These are phyloP conservation scores for Sebastes schlegelii DNA, from an alignment of 2,113 vertebrate genomes.

Conservation along the genomic window DNA sequence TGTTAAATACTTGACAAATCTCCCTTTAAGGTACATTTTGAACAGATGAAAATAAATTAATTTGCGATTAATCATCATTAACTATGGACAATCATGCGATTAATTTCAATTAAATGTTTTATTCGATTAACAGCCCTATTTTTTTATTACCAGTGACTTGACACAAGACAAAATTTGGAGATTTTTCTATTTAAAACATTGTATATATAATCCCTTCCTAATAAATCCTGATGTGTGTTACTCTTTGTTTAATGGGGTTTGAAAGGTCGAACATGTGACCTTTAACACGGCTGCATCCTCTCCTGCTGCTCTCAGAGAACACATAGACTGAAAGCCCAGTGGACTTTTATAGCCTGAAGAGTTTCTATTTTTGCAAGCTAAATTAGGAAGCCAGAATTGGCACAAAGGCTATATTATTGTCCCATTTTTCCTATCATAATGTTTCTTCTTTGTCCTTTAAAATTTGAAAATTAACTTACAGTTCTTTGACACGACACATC, in stretches of 20 bases:
- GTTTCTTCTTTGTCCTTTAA: slow-evolving; percentile 49
- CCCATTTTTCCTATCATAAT: slow-evolving; percentile 49
- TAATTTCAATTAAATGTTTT: too few relatives aligned
- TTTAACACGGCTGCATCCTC: slow-evolving; percentile 46
- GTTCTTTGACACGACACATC: neutral
- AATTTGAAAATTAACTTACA: slow-evolving; percentile 23
- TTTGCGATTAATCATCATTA: too few relatives aligned
- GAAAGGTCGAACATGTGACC: slow-evolving; percentile 48
- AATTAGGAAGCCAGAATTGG: slow-evolving; percentile 71
- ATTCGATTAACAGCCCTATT: neutral
- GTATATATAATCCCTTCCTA: neutral
- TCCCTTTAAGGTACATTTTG: too few relatives aligned
- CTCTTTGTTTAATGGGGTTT: slow-evolving; percentile 3
- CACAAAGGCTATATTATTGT: slow-evolving; percentile 49
- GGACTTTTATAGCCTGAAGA: slow-evolving; percentile 63
- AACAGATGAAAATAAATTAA: too few relatives aligned
- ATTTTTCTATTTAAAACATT: neutral
- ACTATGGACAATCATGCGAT: too few relatives aligned
- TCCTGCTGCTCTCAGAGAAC: slow-evolving; percentile 43
- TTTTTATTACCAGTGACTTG: neutral
- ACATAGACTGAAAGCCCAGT: slow-evolving; percentile 54
- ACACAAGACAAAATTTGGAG: neutral
- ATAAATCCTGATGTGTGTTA: neutral
- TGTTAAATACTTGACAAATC: too few relatives aligned
- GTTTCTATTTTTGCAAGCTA: slow-evolving; percentile 65